Evolutionary conservation across 2,113 vertebrate species (phyloP).

Genomic region (Podarcis muralis): DNA sequence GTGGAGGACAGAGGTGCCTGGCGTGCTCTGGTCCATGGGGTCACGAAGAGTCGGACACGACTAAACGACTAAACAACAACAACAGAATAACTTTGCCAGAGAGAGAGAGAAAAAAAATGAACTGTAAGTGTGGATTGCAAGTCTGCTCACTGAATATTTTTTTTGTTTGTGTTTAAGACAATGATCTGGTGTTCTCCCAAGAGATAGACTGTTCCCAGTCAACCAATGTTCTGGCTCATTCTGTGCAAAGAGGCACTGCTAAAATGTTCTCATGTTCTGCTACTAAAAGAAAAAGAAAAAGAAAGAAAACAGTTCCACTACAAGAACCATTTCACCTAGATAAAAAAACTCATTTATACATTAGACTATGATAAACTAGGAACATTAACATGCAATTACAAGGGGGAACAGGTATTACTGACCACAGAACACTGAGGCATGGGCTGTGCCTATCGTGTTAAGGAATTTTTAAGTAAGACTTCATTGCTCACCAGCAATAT

Average conservation of each 20-base stretch:
- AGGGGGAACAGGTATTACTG: slow-evolving; percentile 61
- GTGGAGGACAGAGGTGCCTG: too few species aligned
- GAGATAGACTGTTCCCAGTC: neutral
- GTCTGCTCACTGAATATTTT: neutral
- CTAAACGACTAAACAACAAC: too few species aligned
- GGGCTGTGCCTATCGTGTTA: neutral
- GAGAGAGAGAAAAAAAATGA: neutral
- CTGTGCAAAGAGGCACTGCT: neutral
- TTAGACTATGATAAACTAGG: slow-evolving; percentile 62
- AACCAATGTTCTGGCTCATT: neutral
- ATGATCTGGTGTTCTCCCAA: neutral
- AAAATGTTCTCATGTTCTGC: neutral
- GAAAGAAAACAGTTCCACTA: slow-evolving; percentile 41
- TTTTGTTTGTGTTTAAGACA: slow-evolving; percentile 1
- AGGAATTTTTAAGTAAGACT: neutral
- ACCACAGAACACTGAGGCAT: slow-evolving; percentile 45
- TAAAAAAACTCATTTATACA: slow-evolving; percentile 58
- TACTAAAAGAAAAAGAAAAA: slow-evolving; percentile 2
- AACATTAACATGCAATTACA: slow-evolving; percentile 62
- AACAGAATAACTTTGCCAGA: neutral
- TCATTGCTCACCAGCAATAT: neutral
- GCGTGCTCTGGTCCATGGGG: too few species aligned
- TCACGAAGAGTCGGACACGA: too few species aligned
- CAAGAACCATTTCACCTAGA: slow-evolving; percentile 42
- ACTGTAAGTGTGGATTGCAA: neutral